Conservation (phyloP, 2,113 vertebrate species). For the Stigmatopora nigra region DNA sequence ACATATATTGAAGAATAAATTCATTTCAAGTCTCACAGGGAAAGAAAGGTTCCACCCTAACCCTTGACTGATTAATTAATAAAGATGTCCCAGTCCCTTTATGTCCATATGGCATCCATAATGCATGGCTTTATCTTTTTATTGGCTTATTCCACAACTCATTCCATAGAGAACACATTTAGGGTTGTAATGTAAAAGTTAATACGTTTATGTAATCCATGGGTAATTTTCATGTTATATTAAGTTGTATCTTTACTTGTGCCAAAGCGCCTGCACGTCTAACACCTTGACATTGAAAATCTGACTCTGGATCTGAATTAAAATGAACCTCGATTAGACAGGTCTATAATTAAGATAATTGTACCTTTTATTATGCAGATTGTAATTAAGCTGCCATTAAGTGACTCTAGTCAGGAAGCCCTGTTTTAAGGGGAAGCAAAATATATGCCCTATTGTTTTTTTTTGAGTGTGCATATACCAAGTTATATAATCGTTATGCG, state of each 20-base stretch:
- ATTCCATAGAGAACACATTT: neutral
- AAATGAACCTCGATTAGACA: conserved; percentile 47
- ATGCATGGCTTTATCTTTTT: neutral
- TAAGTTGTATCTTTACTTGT: no score
- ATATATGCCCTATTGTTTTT: neutral
- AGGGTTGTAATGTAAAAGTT: neutral
- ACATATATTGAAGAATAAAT: neutral
- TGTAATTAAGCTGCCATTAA: conserved; percentile 30
- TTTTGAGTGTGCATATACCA: neutral
- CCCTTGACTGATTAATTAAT: neutral
- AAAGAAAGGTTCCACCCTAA: neutral
- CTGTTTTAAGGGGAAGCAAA: conserved; percentile 14
- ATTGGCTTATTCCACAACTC: neutral
- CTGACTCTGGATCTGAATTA: conserved; percentile 34
- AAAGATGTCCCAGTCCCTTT: neutral
- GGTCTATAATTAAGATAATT: conserved; percentile 63
- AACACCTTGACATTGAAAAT: conserved; percentile 44
- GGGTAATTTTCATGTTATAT: neutral
- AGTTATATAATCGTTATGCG: neutral
- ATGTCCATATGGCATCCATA: neutral
- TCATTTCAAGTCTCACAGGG: neutral
- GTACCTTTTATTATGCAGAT: conserved; percentile 27
- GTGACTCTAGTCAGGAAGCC: conserved; percentile 53
- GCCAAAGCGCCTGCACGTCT: conserved; percentile 36
- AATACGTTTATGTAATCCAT: neutral